Percentiles rank a stretch among this genome's conserved stretches.
Evolutionary conservation across 2,113 vertebrate genomes (phyloP).

Genomic region (Piprites chloris): DNA sequence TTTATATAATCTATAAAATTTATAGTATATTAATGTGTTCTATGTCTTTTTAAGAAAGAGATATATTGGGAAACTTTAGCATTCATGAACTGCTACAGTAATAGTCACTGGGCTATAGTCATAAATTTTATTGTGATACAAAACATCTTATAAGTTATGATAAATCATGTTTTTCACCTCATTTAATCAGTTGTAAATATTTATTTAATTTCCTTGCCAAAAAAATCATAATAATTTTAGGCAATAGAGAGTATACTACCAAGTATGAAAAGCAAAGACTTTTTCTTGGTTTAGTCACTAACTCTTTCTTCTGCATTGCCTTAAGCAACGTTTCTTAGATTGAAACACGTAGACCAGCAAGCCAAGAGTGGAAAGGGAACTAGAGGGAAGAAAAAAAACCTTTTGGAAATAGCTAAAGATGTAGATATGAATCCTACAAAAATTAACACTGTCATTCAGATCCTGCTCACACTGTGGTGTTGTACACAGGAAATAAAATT

Average conservation of each 20-base stretch:
- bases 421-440: not conserved
- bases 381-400: not conserved
- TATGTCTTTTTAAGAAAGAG: not conserved
- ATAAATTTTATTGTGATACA: not conserved
- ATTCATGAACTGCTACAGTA: not conserved
- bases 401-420: not conserved
- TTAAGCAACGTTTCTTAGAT: not conserved
- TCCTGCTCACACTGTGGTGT: not conserved
- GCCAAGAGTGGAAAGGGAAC: not conserved
- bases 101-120: not conserved
- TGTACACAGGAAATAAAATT: not conserved
- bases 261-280: slow-evolving; percentile 12
- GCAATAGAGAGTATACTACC: not conserved
- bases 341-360: not conserved
- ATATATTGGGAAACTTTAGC: not conserved
- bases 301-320: not conserved
- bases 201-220: not conserved
- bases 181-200: not conserved
- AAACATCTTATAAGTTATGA: not conserved
- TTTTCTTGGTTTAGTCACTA: not conserved
- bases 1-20: not conserved
- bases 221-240: not conserved
- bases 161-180: not conserved
- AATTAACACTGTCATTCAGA: not conserved
- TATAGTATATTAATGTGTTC: not conserved